phyloP scores from a whole-genome alignment of 1,140 invertebrate genomes.

The Oryctes rhinoceros region DNA sequence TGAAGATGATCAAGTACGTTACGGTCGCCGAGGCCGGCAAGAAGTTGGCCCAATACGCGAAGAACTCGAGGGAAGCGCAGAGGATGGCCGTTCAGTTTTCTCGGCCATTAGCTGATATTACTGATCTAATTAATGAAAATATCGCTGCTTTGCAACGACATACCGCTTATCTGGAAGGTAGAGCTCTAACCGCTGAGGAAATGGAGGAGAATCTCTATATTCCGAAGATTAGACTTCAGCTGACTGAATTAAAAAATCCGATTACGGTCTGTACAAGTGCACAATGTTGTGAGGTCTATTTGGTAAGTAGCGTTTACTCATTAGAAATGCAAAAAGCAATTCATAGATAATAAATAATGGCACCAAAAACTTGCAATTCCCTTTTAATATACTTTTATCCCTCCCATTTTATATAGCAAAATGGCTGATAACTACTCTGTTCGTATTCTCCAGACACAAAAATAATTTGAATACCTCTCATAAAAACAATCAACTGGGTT shows the following conservation, averaged over 20 bases:
- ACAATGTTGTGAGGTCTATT: conserved; percentile 38
- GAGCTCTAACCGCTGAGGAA: neutral
- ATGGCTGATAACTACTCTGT: too few species aligned
- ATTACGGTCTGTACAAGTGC: conserved; percentile 33
- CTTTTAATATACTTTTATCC: too few species aligned
- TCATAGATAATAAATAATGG: too few species aligned
- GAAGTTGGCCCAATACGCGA: neutral
- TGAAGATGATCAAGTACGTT: conserved; percentile 28
- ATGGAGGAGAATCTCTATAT: conserved; percentile 3
- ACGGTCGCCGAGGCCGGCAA: neutral
- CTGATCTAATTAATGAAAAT: conserved; percentile 38
- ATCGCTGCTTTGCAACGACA: conserved; percentile 7
- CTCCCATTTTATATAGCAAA: too few species aligned
- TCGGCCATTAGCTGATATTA: conserved; percentile 7
- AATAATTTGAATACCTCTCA: too few species aligned
- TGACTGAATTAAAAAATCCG: conserved; percentile 33
- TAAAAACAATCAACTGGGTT: too few species aligned
- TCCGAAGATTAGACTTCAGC: conserved; percentile 20
- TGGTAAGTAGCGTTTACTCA: conserved; percentile 35
- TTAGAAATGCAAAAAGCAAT: neutral
- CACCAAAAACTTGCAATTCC: too few species aligned
- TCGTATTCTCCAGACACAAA: too few species aligned
- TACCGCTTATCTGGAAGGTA: neutral
- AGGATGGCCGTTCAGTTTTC: conserved; percentile 23
- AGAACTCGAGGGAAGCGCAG: conserved; percentile 5